Percentiles rank a stretch among this genome's conserved stretches.
Conservation (phyloP, 2,888 invertebrate genomes). For the Polylopha cassiicola region DNA sequence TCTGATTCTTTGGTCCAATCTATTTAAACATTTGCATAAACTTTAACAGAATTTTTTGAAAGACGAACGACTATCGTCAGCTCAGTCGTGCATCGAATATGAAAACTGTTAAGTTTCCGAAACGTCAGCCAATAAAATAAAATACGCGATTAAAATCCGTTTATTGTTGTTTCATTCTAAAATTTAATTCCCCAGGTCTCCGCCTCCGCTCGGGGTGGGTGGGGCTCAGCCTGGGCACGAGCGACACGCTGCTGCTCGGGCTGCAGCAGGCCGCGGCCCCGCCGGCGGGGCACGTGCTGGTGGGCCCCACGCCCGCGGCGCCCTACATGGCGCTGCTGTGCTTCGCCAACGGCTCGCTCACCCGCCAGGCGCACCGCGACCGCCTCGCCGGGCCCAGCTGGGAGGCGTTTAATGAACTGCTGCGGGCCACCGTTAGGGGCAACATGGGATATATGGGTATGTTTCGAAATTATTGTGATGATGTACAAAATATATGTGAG, state of each 20-base stretch:
- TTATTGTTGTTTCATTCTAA: too few species aligned
- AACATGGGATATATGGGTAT: constrained; percentile 94
- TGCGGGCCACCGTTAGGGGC: constrained; percentile 90
- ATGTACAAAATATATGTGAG: too few species aligned
- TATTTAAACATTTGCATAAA: too few species aligned
- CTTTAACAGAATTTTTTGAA: too few species aligned
- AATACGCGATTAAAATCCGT: too few species aligned
- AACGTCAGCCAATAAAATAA: too few species aligned
- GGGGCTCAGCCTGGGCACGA: constrained; percentile 93
- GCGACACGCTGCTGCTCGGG: constrained; percentile 93
- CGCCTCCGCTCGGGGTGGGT: constrained; percentile 87
- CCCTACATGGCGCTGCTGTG: constrained; percentile 94
- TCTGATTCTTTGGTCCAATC: too few species aligned
- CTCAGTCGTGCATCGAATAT: too few species aligned
- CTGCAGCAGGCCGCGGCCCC: constrained; percentile 81
- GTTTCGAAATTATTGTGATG: constrained; percentile 23
- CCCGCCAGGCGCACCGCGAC: constrained; percentile 89
- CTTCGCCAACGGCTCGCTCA: constrained; percentile 95
- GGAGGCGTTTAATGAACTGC: constrained; percentile 88
- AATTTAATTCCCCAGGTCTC: constrained; percentile 77
- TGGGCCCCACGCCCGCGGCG: constrained; percentile 87
- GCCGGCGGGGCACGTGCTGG: constrained; percentile 89
- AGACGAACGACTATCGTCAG: too few species aligned
- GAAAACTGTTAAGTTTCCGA: too few species aligned
- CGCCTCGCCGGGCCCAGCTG: constrained; percentile 85